Evolutionary conservation across 2,113 vertebrate genomes (phyloP).

Genomic region (Lagopus leucura): DNA sequence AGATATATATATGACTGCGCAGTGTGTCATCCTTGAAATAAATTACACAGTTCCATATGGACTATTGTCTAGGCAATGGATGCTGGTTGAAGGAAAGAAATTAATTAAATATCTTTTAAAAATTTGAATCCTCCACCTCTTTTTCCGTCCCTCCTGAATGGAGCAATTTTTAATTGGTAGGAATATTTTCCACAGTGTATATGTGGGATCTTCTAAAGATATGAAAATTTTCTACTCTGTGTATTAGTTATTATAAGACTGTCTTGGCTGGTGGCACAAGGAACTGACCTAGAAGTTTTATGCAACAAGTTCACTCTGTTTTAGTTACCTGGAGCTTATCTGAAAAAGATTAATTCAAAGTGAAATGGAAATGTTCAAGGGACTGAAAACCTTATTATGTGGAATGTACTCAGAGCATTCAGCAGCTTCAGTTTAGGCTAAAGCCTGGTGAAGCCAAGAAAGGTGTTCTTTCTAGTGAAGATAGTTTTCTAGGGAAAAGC

Average conservation of each 20-base stretch:
- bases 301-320: neutral
- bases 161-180: slow-evolving; percentile 4
- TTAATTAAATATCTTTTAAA: slow-evolving; percentile 9
- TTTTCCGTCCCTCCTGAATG: neutral
- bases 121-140: neutral
- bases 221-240: neutral
- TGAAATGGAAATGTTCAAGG: neutral
- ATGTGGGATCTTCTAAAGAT: neutral
- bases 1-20: neutral
- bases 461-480: neutral
- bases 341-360: slow-evolving; percentile 11
- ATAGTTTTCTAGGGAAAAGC: neutral
- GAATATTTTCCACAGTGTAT: neutral
- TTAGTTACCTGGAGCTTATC: neutral
- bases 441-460: neutral
- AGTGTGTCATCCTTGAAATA: neutral
- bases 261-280: neutral
- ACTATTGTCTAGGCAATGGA: neutral
- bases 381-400: neutral
- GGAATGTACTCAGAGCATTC: neutral
- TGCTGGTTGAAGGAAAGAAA: neutral
- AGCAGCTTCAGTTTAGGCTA: neutral
- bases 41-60: neutral
- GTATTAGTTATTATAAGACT: neutral
- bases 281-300: slow-evolving; percentile 5